Evolutionary conservation across 2,113 vertebrate genomes (phyloP).

Genomic region (Rhinogobius similis): DNA sequence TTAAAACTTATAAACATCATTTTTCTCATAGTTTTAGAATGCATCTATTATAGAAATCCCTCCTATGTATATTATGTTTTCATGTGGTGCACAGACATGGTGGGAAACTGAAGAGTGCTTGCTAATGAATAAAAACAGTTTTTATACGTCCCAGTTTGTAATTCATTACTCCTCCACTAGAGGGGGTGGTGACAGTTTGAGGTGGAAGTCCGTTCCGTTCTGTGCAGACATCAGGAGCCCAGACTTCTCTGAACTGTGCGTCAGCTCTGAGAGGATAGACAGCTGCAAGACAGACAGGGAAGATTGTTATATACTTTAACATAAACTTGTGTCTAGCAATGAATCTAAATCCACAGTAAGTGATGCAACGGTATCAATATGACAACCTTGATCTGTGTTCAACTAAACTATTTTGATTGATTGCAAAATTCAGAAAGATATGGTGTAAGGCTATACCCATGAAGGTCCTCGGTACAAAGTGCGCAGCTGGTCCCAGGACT

Average conservation of each 20-base stretch:
- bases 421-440: background rate
- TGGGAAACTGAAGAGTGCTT: background rate
- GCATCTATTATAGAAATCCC: background rate
- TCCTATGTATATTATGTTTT: background rate
- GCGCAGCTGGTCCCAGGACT: slow-evolving; percentile 92
- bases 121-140: no score
- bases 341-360: background rate
- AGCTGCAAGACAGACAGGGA: slow-evolving; percentile 74
- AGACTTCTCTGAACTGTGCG: slow-evolving; percentile 77
- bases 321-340: background rate
- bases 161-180: slow-evolving; percentile 81
- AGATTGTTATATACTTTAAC: background rate
- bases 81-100: background rate
- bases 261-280: slow-evolving; percentile 88
- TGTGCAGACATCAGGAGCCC: slow-evolving; percentile 76
- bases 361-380: no score
- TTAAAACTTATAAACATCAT: background rate
- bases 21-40: background rate
- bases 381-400: background rate
- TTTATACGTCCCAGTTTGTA: background rate
- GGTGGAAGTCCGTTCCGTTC: slow-evolving; percentile 79
- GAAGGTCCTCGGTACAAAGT: slow-evolving; percentile 89
- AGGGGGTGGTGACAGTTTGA: slow-evolving; percentile 87
- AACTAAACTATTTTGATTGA: background rate
- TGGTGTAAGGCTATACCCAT: slow-evolving; percentile 74